Conservation (phyloP, 2,113 vertebrate species). For the Cyphomyrus discorhynchus region DNA sequence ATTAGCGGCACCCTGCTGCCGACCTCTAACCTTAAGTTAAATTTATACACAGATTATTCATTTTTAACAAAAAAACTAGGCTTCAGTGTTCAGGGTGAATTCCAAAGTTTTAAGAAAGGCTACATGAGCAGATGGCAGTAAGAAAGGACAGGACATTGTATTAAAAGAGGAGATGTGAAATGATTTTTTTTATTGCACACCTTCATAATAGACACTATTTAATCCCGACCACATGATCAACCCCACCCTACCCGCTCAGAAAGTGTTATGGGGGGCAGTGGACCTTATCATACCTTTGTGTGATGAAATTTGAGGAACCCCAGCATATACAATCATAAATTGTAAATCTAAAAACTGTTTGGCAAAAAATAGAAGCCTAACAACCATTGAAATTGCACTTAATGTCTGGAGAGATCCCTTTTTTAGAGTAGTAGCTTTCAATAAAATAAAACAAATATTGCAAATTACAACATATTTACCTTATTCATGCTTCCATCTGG, state of each 20-base stretch:
- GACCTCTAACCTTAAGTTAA: not conserved
- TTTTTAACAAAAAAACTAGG: not conserved
- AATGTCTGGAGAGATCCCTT: not conserved
- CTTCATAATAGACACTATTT: not conserved
- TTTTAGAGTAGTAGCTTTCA: not conserved
- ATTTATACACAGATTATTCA: not conserved
- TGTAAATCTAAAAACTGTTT: not conserved
- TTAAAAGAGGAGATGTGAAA: not conserved
- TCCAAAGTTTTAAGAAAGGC: not conserved
- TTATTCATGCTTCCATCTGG: not conserved
- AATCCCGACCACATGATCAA: not conserved
- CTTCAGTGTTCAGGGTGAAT: not conserved
- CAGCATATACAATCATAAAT: not conserved
- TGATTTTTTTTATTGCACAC: not conserved
- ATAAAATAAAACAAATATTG: not conserved
- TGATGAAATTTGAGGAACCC: not conserved
- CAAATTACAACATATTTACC: not conserved
- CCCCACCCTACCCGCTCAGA: not conserved
- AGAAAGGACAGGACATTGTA: not conserved
- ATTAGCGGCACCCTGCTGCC: not conserved
- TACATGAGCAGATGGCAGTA: not conserved
- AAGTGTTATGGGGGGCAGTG: not conserved
- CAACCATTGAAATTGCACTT: not conserved
- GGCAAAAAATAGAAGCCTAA: not conserved
- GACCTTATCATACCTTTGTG: not conserved